Percentiles rank a stretch among this genome's conserved stretches.
Evolutionary conservation across 2,888 invertebrate species (phyloP).

Genomic region (Ephialtes manifestator): DNA sequence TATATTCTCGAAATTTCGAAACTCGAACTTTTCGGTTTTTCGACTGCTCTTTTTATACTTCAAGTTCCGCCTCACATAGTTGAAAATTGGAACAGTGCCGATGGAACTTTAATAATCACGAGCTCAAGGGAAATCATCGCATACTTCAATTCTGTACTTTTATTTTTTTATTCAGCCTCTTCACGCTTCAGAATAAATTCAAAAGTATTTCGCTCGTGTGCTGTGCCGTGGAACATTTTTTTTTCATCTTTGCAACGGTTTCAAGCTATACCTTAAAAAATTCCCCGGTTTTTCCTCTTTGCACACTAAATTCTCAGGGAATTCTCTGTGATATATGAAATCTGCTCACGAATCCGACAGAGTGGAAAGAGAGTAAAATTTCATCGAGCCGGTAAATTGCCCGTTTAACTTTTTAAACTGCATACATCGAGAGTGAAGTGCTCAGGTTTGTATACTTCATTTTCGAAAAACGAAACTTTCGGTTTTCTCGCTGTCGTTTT

Average conservation of each 20-base stretch:
- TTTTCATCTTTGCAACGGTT: background rate
- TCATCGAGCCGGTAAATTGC: constrained; percentile 28
- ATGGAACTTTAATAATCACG: constrained; percentile 49
- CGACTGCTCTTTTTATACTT: no score
- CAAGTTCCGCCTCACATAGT: no score
- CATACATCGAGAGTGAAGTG: background rate
- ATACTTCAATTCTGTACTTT: constrained; percentile 2
- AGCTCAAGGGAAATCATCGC: constrained; percentile 7
- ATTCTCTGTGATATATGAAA: background rate
- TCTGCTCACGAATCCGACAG: background rate
- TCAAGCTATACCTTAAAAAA: background rate
- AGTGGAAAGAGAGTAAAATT: constrained; percentile 20
- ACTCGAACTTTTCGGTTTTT: no score
- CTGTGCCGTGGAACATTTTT: constrained; percentile 8
- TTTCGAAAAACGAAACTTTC: background rate
- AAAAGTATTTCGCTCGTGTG: constrained; percentile 30
- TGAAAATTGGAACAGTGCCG: no score
- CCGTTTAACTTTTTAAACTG: constrained; percentile 5
- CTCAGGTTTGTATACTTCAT: background rate
- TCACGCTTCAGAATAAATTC: constrained; percentile 4
- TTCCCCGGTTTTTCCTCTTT: background rate
- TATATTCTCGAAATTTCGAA: no score
- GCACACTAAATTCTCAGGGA: background rate
- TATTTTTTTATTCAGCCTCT: background rate
- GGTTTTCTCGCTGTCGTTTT: background rate